phyloP scores from a whole-genome alignment of 2,113 vertebrate species.

The Epinephelus lanceolatus region DNA sequence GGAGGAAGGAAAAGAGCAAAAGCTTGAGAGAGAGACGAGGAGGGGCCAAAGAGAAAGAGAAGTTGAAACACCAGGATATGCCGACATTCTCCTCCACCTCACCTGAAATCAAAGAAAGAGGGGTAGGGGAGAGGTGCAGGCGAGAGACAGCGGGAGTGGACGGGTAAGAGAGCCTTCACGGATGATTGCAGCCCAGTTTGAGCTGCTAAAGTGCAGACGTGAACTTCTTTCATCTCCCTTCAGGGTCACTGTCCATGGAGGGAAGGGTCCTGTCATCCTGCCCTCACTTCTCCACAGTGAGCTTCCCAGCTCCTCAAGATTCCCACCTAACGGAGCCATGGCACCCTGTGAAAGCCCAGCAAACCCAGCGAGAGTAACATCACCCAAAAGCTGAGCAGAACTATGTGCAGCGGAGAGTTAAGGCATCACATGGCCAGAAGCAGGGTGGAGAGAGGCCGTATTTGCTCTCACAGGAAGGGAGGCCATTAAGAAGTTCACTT shows the following conservation, averaged over 20 bases:
- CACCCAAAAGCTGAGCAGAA: slow-evolving; percentile 24
- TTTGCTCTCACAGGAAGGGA: slow-evolving; percentile 13
- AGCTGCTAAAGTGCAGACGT: slow-evolving; percentile 91
- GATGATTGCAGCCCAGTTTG: slow-evolving; percentile 83
- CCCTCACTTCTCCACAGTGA: slow-evolving; percentile 74
- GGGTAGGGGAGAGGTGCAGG: slow-evolving; percentile 49
- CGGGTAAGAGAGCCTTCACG: slow-evolving; percentile 74
- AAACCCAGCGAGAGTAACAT: slow-evolving; percentile 31
- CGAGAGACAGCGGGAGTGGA: slow-evolving; percentile 47
- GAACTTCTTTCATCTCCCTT: slow-evolving; percentile 98
- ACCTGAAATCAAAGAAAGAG: slow-evolving; percentile 67
- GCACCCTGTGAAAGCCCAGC: slow-evolving; percentile 40
- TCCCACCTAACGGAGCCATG: slow-evolving; percentile 60
- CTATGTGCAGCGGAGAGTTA: slow-evolving; percentile 34
- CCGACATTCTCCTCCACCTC: slow-evolving; percentile 48
- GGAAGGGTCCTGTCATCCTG: slow-evolving; percentile 97
- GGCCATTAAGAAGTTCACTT: slow-evolving; percentile 35
- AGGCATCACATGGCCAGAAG: slow-evolving; percentile 41
- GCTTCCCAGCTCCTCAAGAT: slow-evolving; percentile 56
- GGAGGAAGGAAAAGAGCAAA: slow-evolving; percentile 30
- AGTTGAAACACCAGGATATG: slow-evolving; percentile 42
- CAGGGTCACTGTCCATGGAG: slow-evolving; percentile 96
- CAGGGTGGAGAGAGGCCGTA: slow-evolving; percentile 16
- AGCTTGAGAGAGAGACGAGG: slow-evolving; percentile 38
- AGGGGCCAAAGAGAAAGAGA: slow-evolving; percentile 31